Evolutionary conservation across 53 echinoderm and acorn worm species (phyloP).

Genomic region (Astropecten irregularis): DNA sequence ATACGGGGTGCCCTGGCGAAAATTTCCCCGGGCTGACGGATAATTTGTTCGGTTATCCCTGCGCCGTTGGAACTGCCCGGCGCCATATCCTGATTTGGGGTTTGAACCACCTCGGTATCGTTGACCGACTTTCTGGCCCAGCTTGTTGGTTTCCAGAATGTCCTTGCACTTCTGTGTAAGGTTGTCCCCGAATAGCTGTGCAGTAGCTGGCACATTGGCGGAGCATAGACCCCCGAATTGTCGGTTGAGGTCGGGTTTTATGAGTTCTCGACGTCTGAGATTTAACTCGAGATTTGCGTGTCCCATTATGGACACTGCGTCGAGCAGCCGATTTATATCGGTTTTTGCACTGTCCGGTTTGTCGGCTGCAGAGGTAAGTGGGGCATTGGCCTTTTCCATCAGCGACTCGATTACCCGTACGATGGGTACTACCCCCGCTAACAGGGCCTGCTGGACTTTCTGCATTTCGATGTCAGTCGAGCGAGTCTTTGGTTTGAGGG

Average conservation of each 20-base stretch:
- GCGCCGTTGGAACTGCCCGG: not conserved
- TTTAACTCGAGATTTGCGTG: not conserved
- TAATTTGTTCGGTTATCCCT: not conserved
- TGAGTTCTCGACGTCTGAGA: not conserved
- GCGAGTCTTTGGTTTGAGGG: slow-evolving; percentile 3
- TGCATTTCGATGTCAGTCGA: not conserved
- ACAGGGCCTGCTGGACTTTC: not conserved
- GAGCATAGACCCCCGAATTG: not conserved
- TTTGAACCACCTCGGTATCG: not conserved
- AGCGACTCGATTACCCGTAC: not conserved
- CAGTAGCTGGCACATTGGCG: not conserved
- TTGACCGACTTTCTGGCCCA: not conserved
- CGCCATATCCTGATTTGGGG: not conserved
- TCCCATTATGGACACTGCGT: not conserved
- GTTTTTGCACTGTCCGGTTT: not conserved
- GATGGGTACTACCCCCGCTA: not conserved
- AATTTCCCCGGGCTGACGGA: not conserved
- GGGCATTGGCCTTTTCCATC: not conserved
- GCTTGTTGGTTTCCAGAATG: slow-evolving; percentile 7
- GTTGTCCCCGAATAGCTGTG: not conserved
- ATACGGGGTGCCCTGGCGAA: not conserved
- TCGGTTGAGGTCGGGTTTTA: not conserved
- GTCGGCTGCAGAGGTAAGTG: not conserved
- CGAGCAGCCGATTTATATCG: not conserved
- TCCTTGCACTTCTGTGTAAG: not conserved